These are phyloP conservation scores for Megaceryle maxima DNA, from an alignment of 2,113 vertebrate genomes.

Conservation along the genomic window DNA sequence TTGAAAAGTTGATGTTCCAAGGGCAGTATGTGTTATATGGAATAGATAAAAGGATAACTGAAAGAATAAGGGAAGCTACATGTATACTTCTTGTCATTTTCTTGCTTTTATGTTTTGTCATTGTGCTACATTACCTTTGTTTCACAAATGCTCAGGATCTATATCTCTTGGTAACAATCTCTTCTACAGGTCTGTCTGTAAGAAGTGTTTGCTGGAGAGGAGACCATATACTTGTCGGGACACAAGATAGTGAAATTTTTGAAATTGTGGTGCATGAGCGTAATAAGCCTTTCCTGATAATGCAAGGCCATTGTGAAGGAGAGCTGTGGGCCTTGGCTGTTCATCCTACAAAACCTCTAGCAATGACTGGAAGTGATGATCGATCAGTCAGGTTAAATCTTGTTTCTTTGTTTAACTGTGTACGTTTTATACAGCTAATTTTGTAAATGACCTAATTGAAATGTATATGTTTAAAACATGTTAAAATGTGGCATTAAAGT, in stretches of 20 bases:
- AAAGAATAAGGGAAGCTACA: not conserved
- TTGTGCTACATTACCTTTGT: not conserved
- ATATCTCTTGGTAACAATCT: not conserved
- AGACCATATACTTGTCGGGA: constrained; percentile 96
- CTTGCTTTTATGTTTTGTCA: not conserved
- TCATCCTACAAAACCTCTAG: constrained; percentile 95
- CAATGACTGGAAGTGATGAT: constrained; percentile 97
- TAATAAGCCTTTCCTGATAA: constrained; percentile 97
- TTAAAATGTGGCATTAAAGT: not conserved
- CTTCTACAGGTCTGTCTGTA: constrained; percentile 88
- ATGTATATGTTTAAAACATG: not conserved
- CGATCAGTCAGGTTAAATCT: constrained; percentile 91
- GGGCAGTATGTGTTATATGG: not conserved
- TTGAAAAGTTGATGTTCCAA: not conserved
- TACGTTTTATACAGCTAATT: not conserved
- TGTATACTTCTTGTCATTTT: not conserved
- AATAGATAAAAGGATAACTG: not conserved
- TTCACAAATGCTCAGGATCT: not conserved
- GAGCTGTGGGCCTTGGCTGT: constrained; percentile 98
- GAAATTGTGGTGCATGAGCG: constrained; percentile 98
- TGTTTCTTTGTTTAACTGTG: not conserved
- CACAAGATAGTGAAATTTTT: constrained; percentile 98
- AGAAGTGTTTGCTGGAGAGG: constrained; percentile 98
- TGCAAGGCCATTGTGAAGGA: constrained; percentile 99
- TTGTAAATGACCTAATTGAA: not conserved